Conservation (phyloP, 2,888 invertebrate species). For the Muschampia plurimacula region DNA sequence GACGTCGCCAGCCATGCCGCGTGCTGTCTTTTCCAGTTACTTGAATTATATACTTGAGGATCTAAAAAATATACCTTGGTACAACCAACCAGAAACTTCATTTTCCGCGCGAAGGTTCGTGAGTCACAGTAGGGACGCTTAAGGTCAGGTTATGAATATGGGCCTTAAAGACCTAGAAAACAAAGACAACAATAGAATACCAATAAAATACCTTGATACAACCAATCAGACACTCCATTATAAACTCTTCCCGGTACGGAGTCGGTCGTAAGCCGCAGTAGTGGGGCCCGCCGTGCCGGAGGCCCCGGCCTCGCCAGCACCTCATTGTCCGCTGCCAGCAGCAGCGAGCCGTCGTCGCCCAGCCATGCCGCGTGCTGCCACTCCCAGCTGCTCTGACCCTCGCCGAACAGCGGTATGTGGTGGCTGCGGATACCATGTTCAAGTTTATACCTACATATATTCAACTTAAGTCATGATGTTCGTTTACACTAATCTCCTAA, state of each 20-base stretch:
- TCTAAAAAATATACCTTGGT: no score
- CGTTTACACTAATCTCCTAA: no score
- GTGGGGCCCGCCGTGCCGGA: conserved; percentile 86
- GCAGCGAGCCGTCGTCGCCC: conserved; percentile 90
- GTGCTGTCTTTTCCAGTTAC: no score
- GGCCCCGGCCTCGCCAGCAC: conserved; percentile 93
- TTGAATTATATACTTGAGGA: no score
- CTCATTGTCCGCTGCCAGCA: conserved; percentile 95
- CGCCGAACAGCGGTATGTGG: conserved; percentile 93
- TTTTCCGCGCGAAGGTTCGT: no score
- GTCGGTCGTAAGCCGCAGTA: conserved; percentile 90
- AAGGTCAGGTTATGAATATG: no score
- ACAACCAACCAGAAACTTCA: no score
- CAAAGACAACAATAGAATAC: no score
- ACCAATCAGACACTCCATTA: conserved; percentile 98
- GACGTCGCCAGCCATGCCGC: no score
- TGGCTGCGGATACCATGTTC: conserved; percentile 82
- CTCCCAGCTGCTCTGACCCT: conserved; percentile 88
- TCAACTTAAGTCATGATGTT: no score
- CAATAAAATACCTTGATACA: conserved; percentile 94
- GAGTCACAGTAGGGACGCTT: no score
- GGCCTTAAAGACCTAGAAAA: no score
- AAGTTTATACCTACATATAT: neutral
- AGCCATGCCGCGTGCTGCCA: conserved; percentile 95
- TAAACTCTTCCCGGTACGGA: conserved; percentile 93